Evolutionary conservation across 1,140 invertebrate species (phyloP).

Genomic region (Drosophila bipectinata): DNA sequence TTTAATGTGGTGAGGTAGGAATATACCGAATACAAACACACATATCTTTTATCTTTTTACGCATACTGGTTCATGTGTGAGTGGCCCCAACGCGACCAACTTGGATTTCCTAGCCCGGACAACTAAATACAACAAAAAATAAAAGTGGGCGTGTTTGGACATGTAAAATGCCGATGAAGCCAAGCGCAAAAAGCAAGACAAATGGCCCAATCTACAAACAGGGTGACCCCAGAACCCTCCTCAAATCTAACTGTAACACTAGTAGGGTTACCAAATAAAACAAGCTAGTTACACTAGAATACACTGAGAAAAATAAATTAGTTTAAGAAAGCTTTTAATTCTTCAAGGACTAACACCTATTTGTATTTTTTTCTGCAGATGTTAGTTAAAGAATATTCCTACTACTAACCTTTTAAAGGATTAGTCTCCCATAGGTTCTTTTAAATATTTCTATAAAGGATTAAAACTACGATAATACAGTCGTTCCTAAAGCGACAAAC

Average conservation of each 20-base stretch:
- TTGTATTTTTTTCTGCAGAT: too few species aligned
- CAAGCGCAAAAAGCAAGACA: constrained; percentile 48
- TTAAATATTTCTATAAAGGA: neutral
- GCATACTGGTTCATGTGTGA: constrained; percentile 35
- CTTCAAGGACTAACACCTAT: too few species aligned
- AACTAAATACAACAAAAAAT: constrained; percentile 22
- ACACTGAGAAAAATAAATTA: neutral
- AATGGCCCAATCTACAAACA: constrained; percentile 36
- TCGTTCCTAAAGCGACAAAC: neutral
- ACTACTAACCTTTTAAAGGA: too few species aligned
- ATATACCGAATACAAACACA: constrained; percentile 31
- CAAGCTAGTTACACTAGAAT: neutral
- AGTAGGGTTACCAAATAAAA: constrained; percentile 6
- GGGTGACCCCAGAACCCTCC: constrained; percentile 20
- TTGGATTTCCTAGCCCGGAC: constrained; percentile 41
- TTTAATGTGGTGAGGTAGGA: constrained; percentile 80
- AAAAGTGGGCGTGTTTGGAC: constrained; percentile 56
- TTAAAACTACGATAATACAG: constrained; percentile 10
- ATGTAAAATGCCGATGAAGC: constrained; percentile 58
- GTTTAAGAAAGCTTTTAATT: neutral
- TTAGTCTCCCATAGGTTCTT: too few species aligned
- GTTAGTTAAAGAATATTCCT: too few species aligned
- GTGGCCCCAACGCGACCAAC: constrained; percentile 6
- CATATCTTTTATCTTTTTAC: constrained; percentile 24
- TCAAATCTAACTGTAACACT: constrained; percentile 40